A percentile compares a stretch with the other conserved stretches of the same genome.
These are phyloP conservation scores for Myzus persicae DNA, from an alignment of 1,140 invertebrate genomes.

Conservation along the genomic window DNA sequence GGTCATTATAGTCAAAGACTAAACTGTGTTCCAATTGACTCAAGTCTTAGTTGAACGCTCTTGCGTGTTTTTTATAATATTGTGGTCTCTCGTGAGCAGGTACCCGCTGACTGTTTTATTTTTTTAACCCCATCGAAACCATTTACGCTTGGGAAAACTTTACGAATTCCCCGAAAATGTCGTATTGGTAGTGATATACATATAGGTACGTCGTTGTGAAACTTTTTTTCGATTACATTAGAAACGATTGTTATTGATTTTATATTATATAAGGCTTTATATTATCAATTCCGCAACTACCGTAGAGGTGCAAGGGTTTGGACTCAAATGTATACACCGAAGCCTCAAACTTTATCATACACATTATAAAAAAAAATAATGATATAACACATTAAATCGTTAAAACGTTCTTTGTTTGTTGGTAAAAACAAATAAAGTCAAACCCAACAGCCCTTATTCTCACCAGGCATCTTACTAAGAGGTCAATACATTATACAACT, in stretches of 20 bases:
- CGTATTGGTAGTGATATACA: background rate
- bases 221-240: background rate
- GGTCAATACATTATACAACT: background rate
- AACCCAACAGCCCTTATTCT: background rate
- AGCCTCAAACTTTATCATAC: background rate
- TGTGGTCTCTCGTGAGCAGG: no score
- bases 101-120: background rate
- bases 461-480: background rate
- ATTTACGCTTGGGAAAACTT: background rate
- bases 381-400: background rate
- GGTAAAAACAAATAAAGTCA: no score
- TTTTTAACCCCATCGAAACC: background rate
- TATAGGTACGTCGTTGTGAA: background rate
- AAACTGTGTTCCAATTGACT: background rate
- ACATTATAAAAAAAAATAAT: background rate
- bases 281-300: background rate
- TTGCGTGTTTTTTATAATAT: background rate
- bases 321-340: background rate
- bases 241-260: background rate
- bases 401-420: background rate
- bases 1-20: background rate
- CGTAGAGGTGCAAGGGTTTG: background rate
- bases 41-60: background rate
- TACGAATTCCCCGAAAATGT: background rate
- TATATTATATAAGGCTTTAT: background rate